Evolutionary conservation across 1,140 invertebrate species (phyloP), one percentile per base, ranked within the genome.

Genomic region (Ylistrum balloti): DNA sequence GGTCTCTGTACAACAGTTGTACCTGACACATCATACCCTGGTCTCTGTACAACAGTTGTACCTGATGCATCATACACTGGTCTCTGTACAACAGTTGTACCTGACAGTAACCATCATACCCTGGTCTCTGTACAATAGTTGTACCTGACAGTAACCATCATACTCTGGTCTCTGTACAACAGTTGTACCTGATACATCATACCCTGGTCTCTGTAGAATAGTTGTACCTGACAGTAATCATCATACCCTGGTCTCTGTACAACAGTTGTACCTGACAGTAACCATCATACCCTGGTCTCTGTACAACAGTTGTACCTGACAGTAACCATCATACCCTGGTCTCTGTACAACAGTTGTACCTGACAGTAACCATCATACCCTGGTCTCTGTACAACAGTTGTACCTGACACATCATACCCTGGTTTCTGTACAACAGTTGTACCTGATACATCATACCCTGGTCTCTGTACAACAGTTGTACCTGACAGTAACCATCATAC

Each of bases 241-340:
- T 74, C 56, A 74, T 17, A 17, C 56, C 28, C 56, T 28, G 22
- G n/a, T 74, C 22, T 28, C 56, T 74, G 17, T 74, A 74, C 56
- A 74, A 74, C 56, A 74, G 56, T 74, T 74, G 22, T n/a, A 74
- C 56, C 56, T 74, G n/a, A 74, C 56, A n/a, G n/a, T n/a, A n/a
- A n/a, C n/a, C n/a, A 74, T 74, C 45, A 56, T 22, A 20, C 20
- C 56, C 56, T 3, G 22, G n/a, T 74, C 22, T 74, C 56, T 74
- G 17, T 28, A 74, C 56, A 74, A 74, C 56, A 74, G 22, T 74
- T 74, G 22, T 74, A n/a, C n/a, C 56, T 74, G 56, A 28, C 56
- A n/a, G n/a, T n/a, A n/a, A n/a, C n/a, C n/a, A 74, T 74, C 56
- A 74, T 17, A 28, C 28, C 56, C 28, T 11, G 56, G n/a, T 28